Conservation (phyloP, 2,797 vertebrate species). For the Pangasius mekongensis region DNA sequence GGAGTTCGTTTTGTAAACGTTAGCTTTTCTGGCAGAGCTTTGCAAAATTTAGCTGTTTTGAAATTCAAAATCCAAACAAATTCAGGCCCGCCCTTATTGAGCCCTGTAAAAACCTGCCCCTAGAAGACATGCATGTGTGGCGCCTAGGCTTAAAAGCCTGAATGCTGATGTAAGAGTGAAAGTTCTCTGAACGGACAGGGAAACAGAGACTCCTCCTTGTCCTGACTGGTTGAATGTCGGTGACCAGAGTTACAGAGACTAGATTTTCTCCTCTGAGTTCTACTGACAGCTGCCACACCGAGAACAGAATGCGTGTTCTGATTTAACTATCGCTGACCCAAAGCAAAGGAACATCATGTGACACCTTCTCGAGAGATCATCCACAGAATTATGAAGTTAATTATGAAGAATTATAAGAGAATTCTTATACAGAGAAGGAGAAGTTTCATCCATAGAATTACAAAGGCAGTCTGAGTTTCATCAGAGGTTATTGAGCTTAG, state of each 20-base stretch:
- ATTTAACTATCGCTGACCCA: not conserved
- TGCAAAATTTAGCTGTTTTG: not conserved
- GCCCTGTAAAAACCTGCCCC: not conserved
- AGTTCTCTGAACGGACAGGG: not conserved
- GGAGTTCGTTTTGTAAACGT: not conserved
- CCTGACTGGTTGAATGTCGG: not conserved
- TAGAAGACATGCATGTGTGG: not conserved
- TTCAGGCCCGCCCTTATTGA: not conserved
- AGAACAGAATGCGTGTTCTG: not conserved
- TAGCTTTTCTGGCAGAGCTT: not conserved
- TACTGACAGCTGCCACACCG: not conserved
- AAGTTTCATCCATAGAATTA: not conserved
- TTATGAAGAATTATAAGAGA: not conserved
- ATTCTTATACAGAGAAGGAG: not conserved
- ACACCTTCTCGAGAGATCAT: not conserved
- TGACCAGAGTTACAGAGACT: not conserved
- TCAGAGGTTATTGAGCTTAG: not conserved
- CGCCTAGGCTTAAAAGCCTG: not conserved
- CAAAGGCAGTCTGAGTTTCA: not conserved
- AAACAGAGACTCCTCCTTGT: not conserved
- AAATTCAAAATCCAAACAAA: constrained; percentile 10
- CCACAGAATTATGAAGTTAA: not conserved
- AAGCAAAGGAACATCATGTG: not conserved
- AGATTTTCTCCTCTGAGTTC: not conserved
- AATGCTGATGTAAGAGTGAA: not conserved